A percentile compares a stretch with the other conserved stretches of the same genome.
phyloP scores from a whole-genome alignment of 2,113 vertebrate genomes.

The Numenius arquata region DNA sequence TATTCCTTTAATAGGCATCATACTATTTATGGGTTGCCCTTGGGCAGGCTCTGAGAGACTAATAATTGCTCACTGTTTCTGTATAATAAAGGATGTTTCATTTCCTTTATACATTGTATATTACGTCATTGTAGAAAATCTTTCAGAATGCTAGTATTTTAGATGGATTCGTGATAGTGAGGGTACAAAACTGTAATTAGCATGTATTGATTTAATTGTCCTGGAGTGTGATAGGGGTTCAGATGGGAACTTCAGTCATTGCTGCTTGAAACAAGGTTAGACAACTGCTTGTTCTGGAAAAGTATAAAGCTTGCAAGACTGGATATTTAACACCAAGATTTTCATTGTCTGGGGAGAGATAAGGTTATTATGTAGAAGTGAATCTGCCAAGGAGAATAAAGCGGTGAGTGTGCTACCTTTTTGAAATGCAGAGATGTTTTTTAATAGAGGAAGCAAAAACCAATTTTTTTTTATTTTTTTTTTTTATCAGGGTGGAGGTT shows the following conservation, averaged over 20 bases:
- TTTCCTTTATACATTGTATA: not conserved
- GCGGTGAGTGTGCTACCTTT: not conserved
- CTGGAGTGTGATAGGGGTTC: not conserved
- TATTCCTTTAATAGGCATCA: not conserved
- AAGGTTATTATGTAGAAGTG: not conserved
- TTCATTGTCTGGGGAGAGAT: not conserved
- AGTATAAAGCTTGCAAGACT: not conserved
- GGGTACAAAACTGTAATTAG: not conserved
- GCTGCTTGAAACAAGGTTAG: not conserved
- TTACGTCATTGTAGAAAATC: not conserved
- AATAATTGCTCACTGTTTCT: not conserved
- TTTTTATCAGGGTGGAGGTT: not conserved
- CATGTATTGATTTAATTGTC: not conserved
- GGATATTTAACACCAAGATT: not conserved
- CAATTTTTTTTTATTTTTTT: not conserved
- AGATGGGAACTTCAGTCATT: not conserved
- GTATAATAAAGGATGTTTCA: not conserved
- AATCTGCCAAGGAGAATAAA: not conserved
- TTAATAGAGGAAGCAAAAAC: not conserved
- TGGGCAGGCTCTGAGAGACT: not conserved
- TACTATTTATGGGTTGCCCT: not conserved
- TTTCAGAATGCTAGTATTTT: not conserved
- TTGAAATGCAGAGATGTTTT: not conserved
- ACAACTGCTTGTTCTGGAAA: not conserved
- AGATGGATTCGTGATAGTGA: not conserved